Evolutionary conservation across 2,113 vertebrate species (phyloP).

Genomic region (Podarcis cretensis): DNA sequence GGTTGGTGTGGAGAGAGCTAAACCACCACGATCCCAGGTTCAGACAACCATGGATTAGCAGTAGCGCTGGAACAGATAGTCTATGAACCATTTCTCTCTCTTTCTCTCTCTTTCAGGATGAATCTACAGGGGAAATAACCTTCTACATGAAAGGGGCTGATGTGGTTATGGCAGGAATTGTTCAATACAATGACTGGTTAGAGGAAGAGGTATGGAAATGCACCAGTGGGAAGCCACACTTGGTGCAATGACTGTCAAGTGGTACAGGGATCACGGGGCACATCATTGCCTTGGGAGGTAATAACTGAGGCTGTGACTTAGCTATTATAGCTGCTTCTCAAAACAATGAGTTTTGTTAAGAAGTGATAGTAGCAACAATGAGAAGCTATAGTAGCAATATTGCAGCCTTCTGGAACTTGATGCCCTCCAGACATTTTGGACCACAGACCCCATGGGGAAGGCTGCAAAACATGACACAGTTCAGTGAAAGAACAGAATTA

Average conservation of each 20-base stretch:
- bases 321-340: not conserved
- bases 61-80: not conserved
- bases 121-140: conserved; percentile 93
- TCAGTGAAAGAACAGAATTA: not conserved
- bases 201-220: conserved; percentile 88
- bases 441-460: too few relatives aligned
- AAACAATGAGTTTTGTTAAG: not conserved
- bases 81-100: not conserved
- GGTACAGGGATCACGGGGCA: not conserved
- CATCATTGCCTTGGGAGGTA: not conserved
- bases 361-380: not conserved
- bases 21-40: too few relatives aligned
- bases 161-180: conserved; percentile 95
- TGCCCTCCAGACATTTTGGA: too few relatives aligned
- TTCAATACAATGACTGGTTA: conserved; percentile 98
- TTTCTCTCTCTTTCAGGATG: conserved; percentile 80
- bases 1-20: too few relatives aligned
- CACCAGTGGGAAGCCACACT: too few relatives aligned
- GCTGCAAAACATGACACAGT: too few relatives aligned
- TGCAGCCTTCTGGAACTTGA: not conserved
- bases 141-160: conserved; percentile 99
- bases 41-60: not conserved
- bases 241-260: too few relatives aligned
- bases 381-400: not conserved
- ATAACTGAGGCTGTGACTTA: not conserved